Conservation (phyloP, 2,113 vertebrate species). For the Dunckerocampus dactyliophorus region DNA sequence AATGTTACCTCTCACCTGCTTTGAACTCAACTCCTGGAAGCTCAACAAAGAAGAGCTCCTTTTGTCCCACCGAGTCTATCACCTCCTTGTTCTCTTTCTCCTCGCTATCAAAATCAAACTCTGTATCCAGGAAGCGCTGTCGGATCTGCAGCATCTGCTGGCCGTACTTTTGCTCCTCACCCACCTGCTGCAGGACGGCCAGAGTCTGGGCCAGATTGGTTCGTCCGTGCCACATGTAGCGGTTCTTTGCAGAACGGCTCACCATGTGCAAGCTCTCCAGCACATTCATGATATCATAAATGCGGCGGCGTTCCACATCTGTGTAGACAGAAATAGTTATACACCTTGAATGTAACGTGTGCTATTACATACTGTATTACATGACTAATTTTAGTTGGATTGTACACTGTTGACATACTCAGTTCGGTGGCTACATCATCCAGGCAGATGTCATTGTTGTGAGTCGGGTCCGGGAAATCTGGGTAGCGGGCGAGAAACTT, state of each 20-base stretch:
- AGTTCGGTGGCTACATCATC: slow-evolving; percentile 92
- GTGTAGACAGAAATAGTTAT: neutral
- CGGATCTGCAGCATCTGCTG: slow-evolving; percentile 88
- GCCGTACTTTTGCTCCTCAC: slow-evolving; percentile 80
- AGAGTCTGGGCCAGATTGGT: slow-evolving; percentile 84
- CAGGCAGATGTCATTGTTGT: slow-evolving; percentile 86
- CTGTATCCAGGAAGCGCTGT: slow-evolving; percentile 73
- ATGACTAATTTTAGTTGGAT: neutral
- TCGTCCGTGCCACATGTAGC: slow-evolving; percentile 87
- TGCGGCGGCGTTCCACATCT: slow-evolving; percentile 91
- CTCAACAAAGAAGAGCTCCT: slow-evolving; percentile 82
- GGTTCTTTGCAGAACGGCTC: slow-evolving; percentile 92
- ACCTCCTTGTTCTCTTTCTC: slow-evolving; percentile 71
- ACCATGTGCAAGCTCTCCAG: slow-evolving; percentile 97
- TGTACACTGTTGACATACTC: slow-evolving; percentile 72
- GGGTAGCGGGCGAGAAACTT: slow-evolving; percentile 91
- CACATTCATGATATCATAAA: slow-evolving; percentile 97
- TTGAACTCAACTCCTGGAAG: slow-evolving; percentile 86
- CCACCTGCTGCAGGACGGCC: slow-evolving; percentile 79
- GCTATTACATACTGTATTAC: neutral
- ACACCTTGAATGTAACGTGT: neutral
- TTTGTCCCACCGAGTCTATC: slow-evolving; percentile 60
- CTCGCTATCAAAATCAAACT: slow-evolving; percentile 69
- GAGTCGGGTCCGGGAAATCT: slow-evolving; percentile 77
- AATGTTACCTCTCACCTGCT: slow-evolving; percentile 75